A percentile compares a stretch with the other conserved stretches of the same genome.
These are phyloP conservation scores for Leucopsar rothschildi DNA, from an alignment of 2,113 vertebrate species.

Conservation along the genomic window DNA sequence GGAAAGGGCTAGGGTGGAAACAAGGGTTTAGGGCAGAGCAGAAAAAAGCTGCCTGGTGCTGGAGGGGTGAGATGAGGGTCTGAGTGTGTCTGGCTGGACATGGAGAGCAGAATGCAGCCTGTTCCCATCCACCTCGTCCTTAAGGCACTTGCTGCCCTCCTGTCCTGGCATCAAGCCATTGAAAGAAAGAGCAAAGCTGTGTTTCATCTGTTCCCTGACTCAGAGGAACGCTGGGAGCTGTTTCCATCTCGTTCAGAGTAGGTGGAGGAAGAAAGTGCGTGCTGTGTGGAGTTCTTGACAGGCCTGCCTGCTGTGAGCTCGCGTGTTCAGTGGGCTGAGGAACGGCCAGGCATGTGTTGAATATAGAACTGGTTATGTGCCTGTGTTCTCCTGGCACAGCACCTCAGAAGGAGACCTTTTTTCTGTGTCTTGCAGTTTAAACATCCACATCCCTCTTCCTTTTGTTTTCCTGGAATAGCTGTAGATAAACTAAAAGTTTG, in stretches of 20 bases:
- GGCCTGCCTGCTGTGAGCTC: constrained; percentile 32
- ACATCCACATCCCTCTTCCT: not conserved
- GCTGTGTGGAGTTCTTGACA: not conserved
- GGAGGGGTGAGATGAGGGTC: not conserved
- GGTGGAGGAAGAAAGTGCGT: constrained; percentile 44
- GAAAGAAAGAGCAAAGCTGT: constrained; percentile 51
- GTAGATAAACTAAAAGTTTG: not conserved
- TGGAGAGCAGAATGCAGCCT: not conserved
- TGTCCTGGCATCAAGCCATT: constrained; percentile 26
- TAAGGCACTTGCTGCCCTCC: constrained; percentile 30
- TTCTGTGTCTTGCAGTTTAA: not conserved
- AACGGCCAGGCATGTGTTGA: not conserved
- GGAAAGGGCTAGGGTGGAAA: not conserved
- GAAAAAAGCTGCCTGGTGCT: not conserved
- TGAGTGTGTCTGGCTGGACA: not conserved
- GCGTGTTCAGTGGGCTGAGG: constrained; percentile 37
- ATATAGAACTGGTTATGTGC: not conserved
- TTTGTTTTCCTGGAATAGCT: not conserved
- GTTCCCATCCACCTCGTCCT: not conserved
- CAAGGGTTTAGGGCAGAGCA: not conserved
- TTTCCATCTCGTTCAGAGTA: constrained; percentile 20
- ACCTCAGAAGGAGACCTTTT: constrained; percentile 18
- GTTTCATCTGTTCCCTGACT: constrained; percentile 52
- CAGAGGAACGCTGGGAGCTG: constrained; percentile 25
- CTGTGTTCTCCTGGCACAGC: not conserved